These are phyloP conservation scores for Amphiprion percula DNA, from an alignment of 2,113 vertebrate genomes.

Conservation along the genomic window DNA sequence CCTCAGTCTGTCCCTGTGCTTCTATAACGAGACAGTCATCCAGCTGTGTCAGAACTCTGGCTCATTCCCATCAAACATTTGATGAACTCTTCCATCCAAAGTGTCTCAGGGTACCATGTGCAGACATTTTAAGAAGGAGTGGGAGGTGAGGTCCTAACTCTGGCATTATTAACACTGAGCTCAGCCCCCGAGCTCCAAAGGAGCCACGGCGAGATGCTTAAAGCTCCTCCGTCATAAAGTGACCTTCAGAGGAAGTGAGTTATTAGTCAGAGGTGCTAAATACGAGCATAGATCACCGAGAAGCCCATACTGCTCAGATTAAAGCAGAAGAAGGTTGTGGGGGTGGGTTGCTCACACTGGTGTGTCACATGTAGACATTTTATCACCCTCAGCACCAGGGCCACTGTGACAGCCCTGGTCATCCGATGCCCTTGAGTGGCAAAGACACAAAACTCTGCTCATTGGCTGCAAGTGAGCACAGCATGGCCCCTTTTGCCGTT, in stretches of 20 bases:
- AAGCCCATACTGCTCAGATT: slow-evolving; percentile 36
- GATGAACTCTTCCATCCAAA: slow-evolving; percentile 21
- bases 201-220: slow-evolving; percentile 38
- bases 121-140: slow-evolving; percentile 47
- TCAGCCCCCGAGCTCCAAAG: slow-evolving; percentile 43
- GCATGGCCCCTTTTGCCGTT: slow-evolving; percentile 20
- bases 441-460: slow-evolving; percentile 45
- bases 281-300: slow-evolving; percentile 41
- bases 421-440: slow-evolving; percentile 73
- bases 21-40: no score
- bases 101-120: slow-evolving; percentile 12
- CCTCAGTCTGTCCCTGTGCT: no score
- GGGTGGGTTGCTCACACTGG: slow-evolving; percentile 4
- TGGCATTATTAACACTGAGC: slow-evolving; percentile 20
- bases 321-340: slow-evolving; percentile 27
- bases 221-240: slow-evolving; percentile 38
- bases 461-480: slow-evolving; percentile 42
- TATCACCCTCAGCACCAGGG: slow-evolving; percentile 46
- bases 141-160: slow-evolving; percentile 40
- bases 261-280: slow-evolving; percentile 65
- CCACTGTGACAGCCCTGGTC: slow-evolving; percentile 55
- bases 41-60: not conserved
- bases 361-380: slow-evolving; percentile 54
- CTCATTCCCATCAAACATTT: slow-evolving; percentile 14
- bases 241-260: slow-evolving; percentile 70